phyloP scores from a whole-genome alignment of 2,113 vertebrate species.

The Holacanthus passer region DNA sequence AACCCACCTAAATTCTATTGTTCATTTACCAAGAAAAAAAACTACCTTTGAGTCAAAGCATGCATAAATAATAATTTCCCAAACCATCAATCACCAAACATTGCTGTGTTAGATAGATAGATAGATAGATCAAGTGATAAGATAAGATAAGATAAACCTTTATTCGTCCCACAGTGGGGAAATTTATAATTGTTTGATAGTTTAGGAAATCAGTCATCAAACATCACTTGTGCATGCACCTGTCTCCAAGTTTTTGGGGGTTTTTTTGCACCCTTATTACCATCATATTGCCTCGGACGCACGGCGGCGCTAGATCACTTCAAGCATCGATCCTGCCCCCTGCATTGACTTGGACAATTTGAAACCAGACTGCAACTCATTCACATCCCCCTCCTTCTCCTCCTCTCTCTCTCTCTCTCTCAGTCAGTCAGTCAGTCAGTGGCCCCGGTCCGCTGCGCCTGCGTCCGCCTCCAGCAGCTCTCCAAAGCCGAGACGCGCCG shows the following conservation, averaged over 20 bases:
- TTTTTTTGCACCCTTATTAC: too few relatives aligned
- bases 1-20: not conserved
- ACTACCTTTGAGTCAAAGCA: not conserved
- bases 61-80: not conserved
- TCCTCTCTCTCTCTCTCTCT: conserved; percentile 20
- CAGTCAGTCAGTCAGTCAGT: conserved; percentile 62
- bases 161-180: too few relatives aligned
- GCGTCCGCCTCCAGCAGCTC: conserved; percentile 69
- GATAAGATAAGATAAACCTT: too few relatives aligned
- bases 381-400: conserved; percentile 21
- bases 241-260: not conserved
- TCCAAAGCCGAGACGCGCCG: conserved; percentile 73
- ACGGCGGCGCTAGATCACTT: conserved; percentile 76
- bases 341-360: conserved; percentile 62
- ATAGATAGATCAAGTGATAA: too few relatives aligned
- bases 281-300: conserved; percentile 52
- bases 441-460: conserved; percentile 65
- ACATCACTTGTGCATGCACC: conserved; percentile 16
- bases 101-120: too few relatives aligned
- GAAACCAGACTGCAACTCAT: conserved; percentile 67
- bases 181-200: too few relatives aligned
- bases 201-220: not conserved
- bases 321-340: conserved; percentile 44
- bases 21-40: not conserved
- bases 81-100: not conserved